A percentile compares a stretch with the other conserved stretches of the same genome.
Evolutionary conservation across 2,888 invertebrate genomes (phyloP).

Genomic region (Fissipunctia ypsillon): DNA sequence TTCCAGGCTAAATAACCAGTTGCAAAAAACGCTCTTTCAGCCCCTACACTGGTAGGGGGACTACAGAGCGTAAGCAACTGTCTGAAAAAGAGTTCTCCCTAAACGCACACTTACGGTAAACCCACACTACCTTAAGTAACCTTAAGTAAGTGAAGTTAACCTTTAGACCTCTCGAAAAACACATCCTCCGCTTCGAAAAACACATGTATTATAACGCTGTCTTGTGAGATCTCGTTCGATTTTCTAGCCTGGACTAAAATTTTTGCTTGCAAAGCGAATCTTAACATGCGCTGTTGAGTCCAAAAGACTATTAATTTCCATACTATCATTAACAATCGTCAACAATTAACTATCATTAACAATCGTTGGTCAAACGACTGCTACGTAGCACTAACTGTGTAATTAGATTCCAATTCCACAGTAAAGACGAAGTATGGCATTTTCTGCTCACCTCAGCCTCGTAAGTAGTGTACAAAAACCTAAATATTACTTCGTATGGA

Average conservation of each 20-base stretch:
- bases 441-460: neutral
- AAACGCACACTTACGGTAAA: too few relatives aligned
- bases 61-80: too few relatives aligned
- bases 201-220: too few relatives aligned
- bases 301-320: neutral
- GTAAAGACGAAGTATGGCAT: neutral
- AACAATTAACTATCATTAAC: constrained; percentile 10
- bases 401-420: constrained; percentile 19
- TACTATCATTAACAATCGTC: constrained; percentile 1
- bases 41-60: too few relatives aligned
- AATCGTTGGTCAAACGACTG: neutral
- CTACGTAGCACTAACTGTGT: neutral
- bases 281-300: neutral
- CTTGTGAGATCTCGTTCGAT: too few relatives aligned
- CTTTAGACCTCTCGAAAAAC: too few relatives aligned
- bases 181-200: too few relatives aligned
- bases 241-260: neutral
- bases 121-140: too few relatives aligned
- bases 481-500: neutral
- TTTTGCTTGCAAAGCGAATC: neutral
- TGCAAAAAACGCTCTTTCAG: too few relatives aligned
- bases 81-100: too few relatives aligned
- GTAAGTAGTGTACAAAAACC: neutral
- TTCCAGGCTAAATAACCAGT: too few relatives aligned
- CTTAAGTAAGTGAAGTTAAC: too few relatives aligned